Percentiles rank a stretch among this genome's conserved stretches.
Conservation (phyloP, 2,113 vertebrate species). For the Leiothrix lutea region DNA sequence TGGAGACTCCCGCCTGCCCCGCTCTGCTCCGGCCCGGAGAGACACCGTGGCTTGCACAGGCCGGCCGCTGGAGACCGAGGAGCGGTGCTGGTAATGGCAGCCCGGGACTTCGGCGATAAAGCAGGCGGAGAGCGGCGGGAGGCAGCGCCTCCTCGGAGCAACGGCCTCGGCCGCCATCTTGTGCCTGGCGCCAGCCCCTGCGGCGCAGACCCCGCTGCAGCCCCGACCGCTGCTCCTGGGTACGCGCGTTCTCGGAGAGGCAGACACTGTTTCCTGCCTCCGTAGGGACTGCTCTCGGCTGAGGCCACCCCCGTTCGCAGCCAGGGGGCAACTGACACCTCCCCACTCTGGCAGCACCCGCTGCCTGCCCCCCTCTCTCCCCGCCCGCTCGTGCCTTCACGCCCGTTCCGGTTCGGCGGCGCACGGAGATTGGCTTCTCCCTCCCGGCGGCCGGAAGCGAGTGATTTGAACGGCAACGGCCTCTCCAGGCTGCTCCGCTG, state of each 20-base stretch:
- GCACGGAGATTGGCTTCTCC: not conserved
- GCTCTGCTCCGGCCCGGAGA: too few species aligned
- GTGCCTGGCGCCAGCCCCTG: not conserved
- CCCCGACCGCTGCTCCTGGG: not conserved
- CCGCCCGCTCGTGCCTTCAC: rapidly evolving
- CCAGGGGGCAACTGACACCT: rapidly evolving
- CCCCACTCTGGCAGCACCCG: rapidly evolving
- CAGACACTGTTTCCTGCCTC: not conserved
- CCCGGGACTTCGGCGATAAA: rapidly evolving
- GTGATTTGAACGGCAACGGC: not conserved
- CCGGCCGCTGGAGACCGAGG: rapidly evolving
- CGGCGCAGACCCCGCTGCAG: not conserved
- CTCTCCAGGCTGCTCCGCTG: rapidly evolving
- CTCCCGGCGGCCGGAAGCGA: not conserved
- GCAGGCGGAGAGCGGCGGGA: rapidly evolving
- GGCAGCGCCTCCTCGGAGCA: rapidly evolving
- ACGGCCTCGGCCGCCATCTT: not conserved
- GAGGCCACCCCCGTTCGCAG: rapidly evolving
- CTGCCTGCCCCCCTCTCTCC: rapidly evolving
- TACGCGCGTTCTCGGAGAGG: not conserved
- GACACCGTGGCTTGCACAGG: rapidly evolving
- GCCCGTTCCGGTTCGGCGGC: not conserved
- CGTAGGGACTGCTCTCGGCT: not conserved
- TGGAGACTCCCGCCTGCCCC: not conserved
- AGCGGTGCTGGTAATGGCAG: rapidly evolving